These are phyloP conservation scores for Zygaena filipendulae DNA, from an alignment of 2,888 invertebrate genomes.

Conservation along the genomic window DNA sequence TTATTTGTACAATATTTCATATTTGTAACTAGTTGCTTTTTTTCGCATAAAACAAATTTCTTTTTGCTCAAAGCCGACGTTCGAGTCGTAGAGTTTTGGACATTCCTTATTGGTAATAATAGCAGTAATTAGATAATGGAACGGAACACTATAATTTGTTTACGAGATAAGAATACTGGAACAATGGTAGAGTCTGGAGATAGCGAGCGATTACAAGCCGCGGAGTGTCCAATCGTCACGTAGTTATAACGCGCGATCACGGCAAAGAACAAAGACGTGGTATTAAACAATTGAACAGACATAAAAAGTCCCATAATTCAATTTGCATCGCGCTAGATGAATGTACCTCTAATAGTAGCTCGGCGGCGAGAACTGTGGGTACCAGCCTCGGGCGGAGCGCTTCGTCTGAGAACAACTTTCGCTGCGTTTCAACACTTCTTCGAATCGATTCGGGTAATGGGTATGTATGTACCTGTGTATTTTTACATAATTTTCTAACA, in stretches of 20 bases:
- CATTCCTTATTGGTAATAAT: no score
- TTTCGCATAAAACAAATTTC: no score
- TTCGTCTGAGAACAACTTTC: constrained; percentile 61
- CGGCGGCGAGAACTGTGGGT: constrained; percentile 39
- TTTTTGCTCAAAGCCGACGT: no score
- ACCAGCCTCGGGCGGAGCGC: constrained; percentile 37
- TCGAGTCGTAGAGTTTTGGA: no score
- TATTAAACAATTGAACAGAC: constrained; percentile 56
- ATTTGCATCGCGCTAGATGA: constrained; percentile 66
- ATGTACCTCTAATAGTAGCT: constrained; percentile 53
- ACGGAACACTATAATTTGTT: constrained; percentile 59
- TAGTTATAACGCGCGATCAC: constrained; percentile 28
- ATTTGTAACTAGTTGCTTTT: constrained; percentile 26
- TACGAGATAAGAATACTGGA: constrained; percentile 50
- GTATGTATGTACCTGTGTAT: constrained; percentile 34
- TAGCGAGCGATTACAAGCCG: constrained; percentile 47
- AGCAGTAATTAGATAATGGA: constrained; percentile 61
- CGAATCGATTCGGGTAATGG: constrained; percentile 63
- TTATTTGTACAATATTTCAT: constrained; percentile 33
- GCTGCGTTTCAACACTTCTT: constrained; percentile 62
- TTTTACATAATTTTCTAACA: constrained; percentile 42
- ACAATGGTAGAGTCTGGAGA: constrained; percentile 39
- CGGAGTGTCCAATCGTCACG: constrained; percentile 60
- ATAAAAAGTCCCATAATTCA: constrained; percentile 67
- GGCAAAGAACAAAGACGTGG: constrained; percentile 56